These are phyloP conservation scores for Cerceris rybyensis DNA, from an alignment of 2,888 invertebrate genomes.

Conservation along the genomic window DNA sequence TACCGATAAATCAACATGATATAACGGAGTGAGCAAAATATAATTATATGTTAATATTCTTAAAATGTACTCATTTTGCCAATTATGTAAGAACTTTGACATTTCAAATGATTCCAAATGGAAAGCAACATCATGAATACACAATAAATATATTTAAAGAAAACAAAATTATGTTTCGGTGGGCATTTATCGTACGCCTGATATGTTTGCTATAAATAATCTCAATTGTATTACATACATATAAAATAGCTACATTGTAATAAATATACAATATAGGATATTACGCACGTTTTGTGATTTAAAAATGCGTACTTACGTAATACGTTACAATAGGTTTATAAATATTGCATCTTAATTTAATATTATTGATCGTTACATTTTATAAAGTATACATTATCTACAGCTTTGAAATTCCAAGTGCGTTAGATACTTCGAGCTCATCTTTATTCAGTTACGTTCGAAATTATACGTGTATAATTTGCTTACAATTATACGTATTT, in stretches of 20 bases:
- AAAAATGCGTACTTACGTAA: slow-evolving; percentile 48
- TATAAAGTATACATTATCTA: slow-evolving; percentile 56
- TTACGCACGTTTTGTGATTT: slow-evolving; percentile 43
- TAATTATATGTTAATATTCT: background rate
- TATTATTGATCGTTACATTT: slow-evolving; percentile 40
- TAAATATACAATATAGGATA: slow-evolving; percentile 60
- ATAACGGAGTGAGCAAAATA: no score
- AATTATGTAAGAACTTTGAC: no score
- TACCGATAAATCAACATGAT: no score
- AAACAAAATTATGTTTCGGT: slow-evolving; percentile 34
- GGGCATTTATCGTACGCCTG: slow-evolving; percentile 48
- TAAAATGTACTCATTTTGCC: background rate
- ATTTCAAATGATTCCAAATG: no score
- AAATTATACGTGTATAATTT: slow-evolving; percentile 27
- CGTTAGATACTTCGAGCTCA: slow-evolving; percentile 28
- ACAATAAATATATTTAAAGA: slow-evolving; percentile 14
- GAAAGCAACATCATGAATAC: background rate
- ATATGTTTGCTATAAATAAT: slow-evolving; percentile 58
- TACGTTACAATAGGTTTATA: slow-evolving; percentile 50
- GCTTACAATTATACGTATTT: slow-evolving; percentile 26
- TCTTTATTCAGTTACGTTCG: slow-evolving; percentile 17
- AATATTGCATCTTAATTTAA: slow-evolving; percentile 54
- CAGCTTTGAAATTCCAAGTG: slow-evolving; percentile 31
- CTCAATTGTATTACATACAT: slow-evolving; percentile 59
- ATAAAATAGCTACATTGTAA: slow-evolving; percentile 60